A percentile compares a stretch with the other conserved stretches of the same genome.
Conservation (phyloP, 2,797 vertebrate species). For the Chaetophractus vellerosus region DNA sequence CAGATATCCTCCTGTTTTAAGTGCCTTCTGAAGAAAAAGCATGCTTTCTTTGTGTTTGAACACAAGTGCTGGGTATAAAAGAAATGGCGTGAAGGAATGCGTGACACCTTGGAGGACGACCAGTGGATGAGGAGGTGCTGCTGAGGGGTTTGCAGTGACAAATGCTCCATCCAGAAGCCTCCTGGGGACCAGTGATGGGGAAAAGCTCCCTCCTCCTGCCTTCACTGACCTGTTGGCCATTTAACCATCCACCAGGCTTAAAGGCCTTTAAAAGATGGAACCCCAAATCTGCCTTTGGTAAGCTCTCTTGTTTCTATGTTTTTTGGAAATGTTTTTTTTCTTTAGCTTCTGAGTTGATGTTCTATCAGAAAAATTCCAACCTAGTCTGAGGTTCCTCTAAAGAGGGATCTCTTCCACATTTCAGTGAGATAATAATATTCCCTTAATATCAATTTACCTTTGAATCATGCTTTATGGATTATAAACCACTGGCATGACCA, state of each 20-base stretch:
- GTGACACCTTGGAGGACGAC: neutral
- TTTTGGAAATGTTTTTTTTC: neutral
- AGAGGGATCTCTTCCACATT: neutral
- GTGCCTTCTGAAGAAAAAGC: neutral
- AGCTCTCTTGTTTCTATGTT: neutral
- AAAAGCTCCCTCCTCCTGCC: neutral
- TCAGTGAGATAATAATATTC: neutral
- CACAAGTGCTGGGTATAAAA: neutral
- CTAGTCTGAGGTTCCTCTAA: neutral
- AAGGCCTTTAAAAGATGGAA: neutral
- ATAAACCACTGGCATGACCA: neutral
- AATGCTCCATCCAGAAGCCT: neutral
- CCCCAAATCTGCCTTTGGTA: neutral
- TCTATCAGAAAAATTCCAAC: neutral
- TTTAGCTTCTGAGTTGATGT: conserved; percentile 11
- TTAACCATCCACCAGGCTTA: neutral
- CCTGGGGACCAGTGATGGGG: neutral
- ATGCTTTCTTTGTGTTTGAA: neutral
- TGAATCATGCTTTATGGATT: neutral
- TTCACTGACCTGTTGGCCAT: neutral
- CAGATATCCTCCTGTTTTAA: neutral
- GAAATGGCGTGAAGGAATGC: neutral
- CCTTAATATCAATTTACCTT: neutral
- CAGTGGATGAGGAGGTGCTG: neutral
- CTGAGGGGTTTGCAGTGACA: rapidly evolving